Evolutionary conservation across 2,797 vertebrate genomes (phyloP).

Genomic region (Ficedula albicollis): DNA sequence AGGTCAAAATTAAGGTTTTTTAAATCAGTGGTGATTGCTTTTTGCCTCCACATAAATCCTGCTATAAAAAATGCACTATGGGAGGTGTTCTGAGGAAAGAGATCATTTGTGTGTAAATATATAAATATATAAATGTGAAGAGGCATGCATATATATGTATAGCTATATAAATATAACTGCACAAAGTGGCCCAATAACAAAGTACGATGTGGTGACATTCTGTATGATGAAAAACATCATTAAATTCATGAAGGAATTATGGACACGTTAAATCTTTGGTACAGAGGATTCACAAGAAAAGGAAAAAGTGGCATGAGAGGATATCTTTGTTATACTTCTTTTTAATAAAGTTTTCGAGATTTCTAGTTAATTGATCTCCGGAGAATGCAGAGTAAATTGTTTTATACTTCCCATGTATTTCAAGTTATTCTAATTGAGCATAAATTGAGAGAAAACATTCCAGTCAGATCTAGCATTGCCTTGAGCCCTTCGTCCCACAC

Average conservation of each 20-base stretch:
- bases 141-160: neutral
- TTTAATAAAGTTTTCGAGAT: neutral
- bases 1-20: neutral
- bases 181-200: neutral
- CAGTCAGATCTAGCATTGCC: neutral
- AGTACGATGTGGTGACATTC: neutral
- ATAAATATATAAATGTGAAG: neutral
- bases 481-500: too few relatives aligned
- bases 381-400: neutral
- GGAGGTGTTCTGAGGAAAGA: neutral
- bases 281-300: neutral
- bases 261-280: neutral
- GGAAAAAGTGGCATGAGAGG: neutral
- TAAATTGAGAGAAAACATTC: neutral
- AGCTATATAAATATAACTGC: neutral
- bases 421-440: neutral
- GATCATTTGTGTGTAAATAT: neutral
- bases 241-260: neutral
- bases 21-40: neutral
- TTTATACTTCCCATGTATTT: neutral
- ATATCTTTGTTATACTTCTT: neutral
- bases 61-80: neutral
- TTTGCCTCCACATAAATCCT: neutral
- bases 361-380: conserved; percentile 26
- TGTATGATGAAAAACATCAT: neutral